Evolutionary conservation across 30 jellyfish, hydroid and myxozoan genomes (phyloP), one percentile per base, ranked within the genome.

Genomic region (Pseudorhiza aurosa): DNA sequence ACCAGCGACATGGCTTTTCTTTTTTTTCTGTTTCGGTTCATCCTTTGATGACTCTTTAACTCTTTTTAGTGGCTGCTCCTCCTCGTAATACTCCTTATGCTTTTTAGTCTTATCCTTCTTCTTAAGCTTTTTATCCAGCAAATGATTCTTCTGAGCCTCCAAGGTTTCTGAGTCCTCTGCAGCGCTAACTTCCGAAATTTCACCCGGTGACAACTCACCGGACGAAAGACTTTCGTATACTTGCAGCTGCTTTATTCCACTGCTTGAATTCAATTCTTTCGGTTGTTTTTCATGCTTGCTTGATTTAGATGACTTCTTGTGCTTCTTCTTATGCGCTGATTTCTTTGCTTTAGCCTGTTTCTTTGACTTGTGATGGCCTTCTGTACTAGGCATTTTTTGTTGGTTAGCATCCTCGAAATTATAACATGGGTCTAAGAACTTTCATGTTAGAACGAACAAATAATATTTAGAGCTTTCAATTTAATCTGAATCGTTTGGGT

Each of bases 331-430:
- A 55, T 83, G 86, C 69, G 88, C n/a, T 14, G 60, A 28, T 72
- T 85, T 74, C 81, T 47, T 64, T 21, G 75, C 19, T 67, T 72
- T 73, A 17, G 64, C 63, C 58, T 53, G 72, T 62, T 72, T 72
- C 85, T 72, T 72, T 53, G 95, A 69, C 47, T 83, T 69, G 62
- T 70, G 85, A 68, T 83, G 95, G 79, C 84, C 84, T 59, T 83
- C 95, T 37, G 95, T 65, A 71, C 95, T 83, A 69, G 95, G 95
- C 95, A 83, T 83, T 64, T 69, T 83, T 68, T 83, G 29, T 69
- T 83, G 95, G 95, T 83, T 83, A 57, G 63, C 95, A 83, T 83
- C 95, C 87, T 83, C 89, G 89, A 36, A 77, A 77, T 56, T 60
- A 77, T 50, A 45, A 32, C 37, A 15, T 68, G 50, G 30, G 47